Percentiles rank a stretch among this genome's conserved stretches.
phyloP scores from a whole-genome alignment of 2,113 vertebrate genomes.

The Eretmochelys imbricata region DNA sequence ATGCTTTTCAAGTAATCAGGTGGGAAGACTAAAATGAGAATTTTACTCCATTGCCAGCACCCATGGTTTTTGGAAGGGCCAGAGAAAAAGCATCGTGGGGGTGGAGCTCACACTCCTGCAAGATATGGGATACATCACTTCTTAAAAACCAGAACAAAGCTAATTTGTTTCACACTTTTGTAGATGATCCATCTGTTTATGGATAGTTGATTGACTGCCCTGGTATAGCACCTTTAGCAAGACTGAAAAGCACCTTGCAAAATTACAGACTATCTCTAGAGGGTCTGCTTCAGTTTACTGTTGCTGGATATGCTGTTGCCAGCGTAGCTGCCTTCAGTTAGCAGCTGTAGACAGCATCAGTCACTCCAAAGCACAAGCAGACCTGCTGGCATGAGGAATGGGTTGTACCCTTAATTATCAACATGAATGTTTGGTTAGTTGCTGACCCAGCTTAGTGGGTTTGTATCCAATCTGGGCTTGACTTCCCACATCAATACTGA shows the following conservation, averaged over 20 bases:
- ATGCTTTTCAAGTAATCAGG: neutral
- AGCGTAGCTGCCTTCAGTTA: neutral
- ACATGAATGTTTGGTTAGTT: neutral
- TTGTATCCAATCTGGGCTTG: neutral
- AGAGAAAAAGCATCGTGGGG: neutral
- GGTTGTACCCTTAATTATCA: neutral
- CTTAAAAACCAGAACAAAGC: neutral
- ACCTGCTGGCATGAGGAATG: neutral
- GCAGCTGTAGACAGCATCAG: fast-evolving
- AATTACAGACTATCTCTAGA: neutral
- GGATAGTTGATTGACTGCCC: neutral
- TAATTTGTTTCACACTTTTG: neutral
- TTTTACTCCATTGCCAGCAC: neutral
- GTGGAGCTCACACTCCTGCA: neutral
- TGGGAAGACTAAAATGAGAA: neutral
- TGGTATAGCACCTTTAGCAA: neutral
- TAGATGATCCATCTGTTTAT: neutral
- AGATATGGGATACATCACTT: neutral
- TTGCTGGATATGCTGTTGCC: neutral
- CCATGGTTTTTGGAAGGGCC: neutral
- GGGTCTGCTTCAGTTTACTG: neutral
- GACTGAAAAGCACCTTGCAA: neutral
- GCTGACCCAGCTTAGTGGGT: fast-evolving
- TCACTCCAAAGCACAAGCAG: neutral
- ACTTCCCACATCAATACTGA: neutral